phyloP scores from a whole-genome alignment of 2,113 vertebrate genomes.

The Sciurus niger region DNA sequence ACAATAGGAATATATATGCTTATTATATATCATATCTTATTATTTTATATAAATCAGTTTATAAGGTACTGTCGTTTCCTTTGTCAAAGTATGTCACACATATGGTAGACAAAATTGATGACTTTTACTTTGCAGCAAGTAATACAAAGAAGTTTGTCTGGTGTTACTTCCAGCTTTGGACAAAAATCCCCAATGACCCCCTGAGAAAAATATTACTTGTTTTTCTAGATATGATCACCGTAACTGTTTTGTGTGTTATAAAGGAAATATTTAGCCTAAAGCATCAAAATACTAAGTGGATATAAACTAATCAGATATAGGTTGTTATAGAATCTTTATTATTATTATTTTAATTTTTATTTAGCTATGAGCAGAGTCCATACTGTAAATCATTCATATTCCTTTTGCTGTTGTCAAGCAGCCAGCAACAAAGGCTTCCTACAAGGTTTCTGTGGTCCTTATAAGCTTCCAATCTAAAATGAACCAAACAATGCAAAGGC shows the following conservation, averaged over 20 bases:
- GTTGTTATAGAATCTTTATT: neutral
- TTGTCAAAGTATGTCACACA: neutral
- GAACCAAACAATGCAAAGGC: neutral
- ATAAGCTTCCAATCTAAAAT: neutral
- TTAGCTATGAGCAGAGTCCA: neutral
- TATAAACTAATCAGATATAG: slow-evolving; percentile 7
- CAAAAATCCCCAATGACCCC: slow-evolving; percentile 2
- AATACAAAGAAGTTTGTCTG: slow-evolving; percentile 52
- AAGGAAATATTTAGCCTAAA: neutral
- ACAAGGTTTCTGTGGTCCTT: neutral
- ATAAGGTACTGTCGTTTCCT: neutral
- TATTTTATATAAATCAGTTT: neutral
- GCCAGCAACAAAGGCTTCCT: neutral
- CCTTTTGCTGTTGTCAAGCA: neutral
- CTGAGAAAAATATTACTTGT: neutral
- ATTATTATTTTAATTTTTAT: neutral
- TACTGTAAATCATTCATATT: neutral
- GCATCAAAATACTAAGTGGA: neutral
- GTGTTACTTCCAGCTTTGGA: neutral
- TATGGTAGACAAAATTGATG: neutral
- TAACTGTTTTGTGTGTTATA: neutral
- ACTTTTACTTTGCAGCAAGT: neutral
- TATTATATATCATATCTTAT: neutral
- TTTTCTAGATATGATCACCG: neutral
- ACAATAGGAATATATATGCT: neutral